These are phyloP conservation scores for Agonopterix alstromeriana DNA, from an alignment of 2,888 invertebrate species.

Conservation along the genomic window DNA sequence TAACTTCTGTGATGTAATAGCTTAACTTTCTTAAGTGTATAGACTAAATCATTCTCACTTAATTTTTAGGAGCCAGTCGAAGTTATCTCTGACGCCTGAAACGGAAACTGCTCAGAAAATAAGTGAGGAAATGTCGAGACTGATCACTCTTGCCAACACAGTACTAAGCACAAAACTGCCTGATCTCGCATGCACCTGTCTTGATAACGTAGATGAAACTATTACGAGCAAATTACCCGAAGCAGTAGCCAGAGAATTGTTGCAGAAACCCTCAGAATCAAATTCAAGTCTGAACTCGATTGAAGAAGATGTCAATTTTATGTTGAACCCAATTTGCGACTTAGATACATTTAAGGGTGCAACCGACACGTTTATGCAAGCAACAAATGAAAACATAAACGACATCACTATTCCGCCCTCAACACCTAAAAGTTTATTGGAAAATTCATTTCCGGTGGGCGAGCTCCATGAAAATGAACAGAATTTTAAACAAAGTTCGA, in stretches of 20 bases:
- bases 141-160: slow-evolving; percentile 69
- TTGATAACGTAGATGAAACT: slow-evolving; percentile 14
- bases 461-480: slow-evolving; percentile 28
- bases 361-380: no score
- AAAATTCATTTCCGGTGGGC: no score
- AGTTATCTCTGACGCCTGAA: slow-evolving; percentile 48
- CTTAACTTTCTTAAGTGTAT: neutral
- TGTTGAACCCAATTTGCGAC: no score
- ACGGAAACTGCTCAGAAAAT: slow-evolving; percentile 50
- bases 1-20: neutral
- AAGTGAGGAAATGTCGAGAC: slow-evolving; percentile 60
- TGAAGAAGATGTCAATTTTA: no score
- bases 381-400: no score
- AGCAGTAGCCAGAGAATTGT: no score
- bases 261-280: no score
- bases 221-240: neutral
- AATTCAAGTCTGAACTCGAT: no score
- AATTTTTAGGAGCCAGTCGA: slow-evolving; percentile 54
- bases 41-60: neutral
- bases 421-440: no score
- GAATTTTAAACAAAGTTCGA: slow-evolving; percentile 14
- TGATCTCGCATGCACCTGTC: slow-evolving; percentile 52
- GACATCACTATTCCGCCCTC: no score
- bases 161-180: slow-evolving; percentile 64
- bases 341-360: no score